Evolutionary conservation across 2,888 invertebrate genomes (phyloP), one percentile per base, ranked within the genome.

Genomic region (Drosophila ustulata): DNA sequence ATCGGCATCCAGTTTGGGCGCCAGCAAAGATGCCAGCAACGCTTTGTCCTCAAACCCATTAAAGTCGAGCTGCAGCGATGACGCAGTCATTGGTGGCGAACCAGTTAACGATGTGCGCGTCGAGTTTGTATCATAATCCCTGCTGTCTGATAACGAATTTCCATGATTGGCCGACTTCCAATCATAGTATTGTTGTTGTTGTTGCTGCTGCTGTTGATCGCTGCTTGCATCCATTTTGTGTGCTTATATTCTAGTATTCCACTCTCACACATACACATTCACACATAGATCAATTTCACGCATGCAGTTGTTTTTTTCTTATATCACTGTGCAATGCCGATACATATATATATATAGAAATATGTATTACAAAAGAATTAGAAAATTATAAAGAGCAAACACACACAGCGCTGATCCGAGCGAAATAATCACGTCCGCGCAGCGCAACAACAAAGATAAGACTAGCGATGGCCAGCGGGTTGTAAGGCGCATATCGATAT

Each of bases 61-160:
- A 23, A 85, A 84, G 53, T 82, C 79, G 0, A 86, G 55, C 49
- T 66, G 63, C 61, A 76, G 73, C 49, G 82, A 61, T 73, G 80
- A 77, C 64, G 82, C 69, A 53, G 70, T 58, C 52, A 59, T 73
- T 25, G 85, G 79, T 39, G 88, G 83, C 11, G 86, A 83, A 13
- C 83, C 82, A 37, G 88, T 81, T 50, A 78, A 57, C 50, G 85
- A 83, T 50, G 86, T 85, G 41, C 83, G 86, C 68, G 85, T 85
- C 41, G 88, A 84, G 55, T 86, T 86, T 55, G 84, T 86, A 86
- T 86, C 85, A 73, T 86, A 88, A 86, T 86, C 88, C 73, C 88
- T 71, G 70, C 86, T 86, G 78, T 86, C 85, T 78, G 85, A 86
- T 86, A 86, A 86, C 58, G 84, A 83, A 71, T 84, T 84, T 59